phyloP scores from a whole-genome alignment of 2,888 invertebrate species.

The Ectemnius cavifrons region DNA sequence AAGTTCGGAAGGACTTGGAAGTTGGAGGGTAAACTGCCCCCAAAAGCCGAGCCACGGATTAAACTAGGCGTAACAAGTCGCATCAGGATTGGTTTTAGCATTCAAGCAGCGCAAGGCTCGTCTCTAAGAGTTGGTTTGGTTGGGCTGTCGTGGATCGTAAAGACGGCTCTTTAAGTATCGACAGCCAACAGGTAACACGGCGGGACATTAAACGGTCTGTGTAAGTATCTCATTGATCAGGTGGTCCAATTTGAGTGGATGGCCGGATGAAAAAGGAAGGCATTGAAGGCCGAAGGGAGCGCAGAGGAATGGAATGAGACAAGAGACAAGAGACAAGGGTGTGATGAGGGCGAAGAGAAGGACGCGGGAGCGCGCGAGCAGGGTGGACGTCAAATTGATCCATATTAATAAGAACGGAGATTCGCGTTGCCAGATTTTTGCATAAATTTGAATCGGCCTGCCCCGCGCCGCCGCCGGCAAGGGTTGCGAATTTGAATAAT shows the following conservation, averaged over 20 bases:
- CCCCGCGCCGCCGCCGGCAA: slow-evolving; percentile 59
- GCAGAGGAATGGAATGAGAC: slow-evolving; percentile 6
- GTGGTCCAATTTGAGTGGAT: slow-evolving; percentile 40
- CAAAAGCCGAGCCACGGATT: slow-evolving; percentile 39
- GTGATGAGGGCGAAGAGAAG: slow-evolving; percentile 6
- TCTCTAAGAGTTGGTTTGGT: not conserved
- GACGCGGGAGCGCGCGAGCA: not conserved
- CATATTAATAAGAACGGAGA: slow-evolving; percentile 72
- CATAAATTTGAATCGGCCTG: slow-evolving; percentile 72
- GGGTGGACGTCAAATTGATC: slow-evolving; percentile 68
- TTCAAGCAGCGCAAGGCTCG: slow-evolving; percentile 19
- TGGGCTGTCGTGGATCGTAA: no score
- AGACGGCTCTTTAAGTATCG: no score
- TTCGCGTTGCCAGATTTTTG: slow-evolving; percentile 69
- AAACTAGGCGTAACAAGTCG: slow-evolving; percentile 37
- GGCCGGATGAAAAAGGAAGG: slow-evolving; percentile 15
- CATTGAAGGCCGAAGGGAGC: not conserved
- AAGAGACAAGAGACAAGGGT: not conserved
- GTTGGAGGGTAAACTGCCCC: slow-evolving; percentile 26
- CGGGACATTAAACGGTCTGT: slow-evolving; percentile 11
- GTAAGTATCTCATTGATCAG: slow-evolving; percentile 24
- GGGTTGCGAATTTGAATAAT: slow-evolving; percentile 72
- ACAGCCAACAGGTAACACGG: no score
- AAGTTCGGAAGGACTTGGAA: slow-evolving; percentile 21
- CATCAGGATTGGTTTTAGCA: slow-evolving; percentile 35